Percentiles rank a stretch among this genome's conserved stretches.
Evolutionary conservation across 35 echinoderm and acorn worm species (phyloP).

Genomic region (Apostichopus japonicus): DNA sequence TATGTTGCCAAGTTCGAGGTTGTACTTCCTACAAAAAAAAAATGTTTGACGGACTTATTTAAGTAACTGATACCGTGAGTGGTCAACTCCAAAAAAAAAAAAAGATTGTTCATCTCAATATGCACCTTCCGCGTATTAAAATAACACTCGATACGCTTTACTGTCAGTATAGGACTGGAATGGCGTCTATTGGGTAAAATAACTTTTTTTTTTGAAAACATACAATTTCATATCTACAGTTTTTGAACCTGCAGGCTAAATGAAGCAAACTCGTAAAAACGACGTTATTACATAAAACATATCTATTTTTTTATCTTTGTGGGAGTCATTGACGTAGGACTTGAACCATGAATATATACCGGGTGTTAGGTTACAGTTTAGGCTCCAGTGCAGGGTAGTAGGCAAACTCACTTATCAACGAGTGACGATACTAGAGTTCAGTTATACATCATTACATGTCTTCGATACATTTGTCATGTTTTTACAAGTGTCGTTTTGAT

Average conservation of each 20-base stretch:
- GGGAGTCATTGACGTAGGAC: neutral
- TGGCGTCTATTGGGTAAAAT: neutral
- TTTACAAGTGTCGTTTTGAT: no score
- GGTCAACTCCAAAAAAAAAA: neutral
- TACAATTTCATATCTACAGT: neutral
- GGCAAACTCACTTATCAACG: neutral
- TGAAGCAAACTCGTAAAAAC: neutral
- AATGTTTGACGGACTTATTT: neutral
- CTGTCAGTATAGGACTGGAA: neutral
- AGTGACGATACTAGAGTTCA: neutral
- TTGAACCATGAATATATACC: neutral
- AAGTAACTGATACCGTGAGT: neutral
- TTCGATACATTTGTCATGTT: no score
- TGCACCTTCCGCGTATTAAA: neutral
- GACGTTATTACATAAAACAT: neutral
- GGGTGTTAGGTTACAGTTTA: neutral
- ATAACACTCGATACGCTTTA: neutral
- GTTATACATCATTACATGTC: neutral
- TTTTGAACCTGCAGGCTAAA: neutral
- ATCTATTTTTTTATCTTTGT: neutral
- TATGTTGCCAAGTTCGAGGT: no score
- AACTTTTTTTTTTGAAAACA: neutral
- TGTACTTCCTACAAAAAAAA: neutral
- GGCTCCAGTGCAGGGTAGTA: neutral
- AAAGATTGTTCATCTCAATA: neutral